These are phyloP conservation scores for Varecia variegata DNA, from an alignment of 2,797 vertebrate species.

Conservation along the genomic window DNA sequence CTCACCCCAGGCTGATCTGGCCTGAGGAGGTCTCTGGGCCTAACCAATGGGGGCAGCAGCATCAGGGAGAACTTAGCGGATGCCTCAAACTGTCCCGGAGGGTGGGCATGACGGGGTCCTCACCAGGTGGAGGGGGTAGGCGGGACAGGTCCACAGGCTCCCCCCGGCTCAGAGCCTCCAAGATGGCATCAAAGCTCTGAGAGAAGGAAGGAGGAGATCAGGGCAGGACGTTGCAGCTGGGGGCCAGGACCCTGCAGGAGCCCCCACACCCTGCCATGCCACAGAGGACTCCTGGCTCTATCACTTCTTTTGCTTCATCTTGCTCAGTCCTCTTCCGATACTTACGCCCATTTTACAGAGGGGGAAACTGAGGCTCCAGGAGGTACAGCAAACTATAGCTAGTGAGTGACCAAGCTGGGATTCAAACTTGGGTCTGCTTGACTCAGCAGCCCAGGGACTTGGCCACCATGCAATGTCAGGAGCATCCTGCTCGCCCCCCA, in stretches of 20 bases:
- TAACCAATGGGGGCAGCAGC: not conserved
- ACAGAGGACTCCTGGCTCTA: not conserved
- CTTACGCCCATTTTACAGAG: not conserved
- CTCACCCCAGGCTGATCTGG: not conserved
- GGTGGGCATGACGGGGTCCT: not conserved
- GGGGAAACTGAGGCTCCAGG: not conserved
- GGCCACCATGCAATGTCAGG: not conserved
- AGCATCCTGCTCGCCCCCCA: not conserved
- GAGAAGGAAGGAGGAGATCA: not conserved
- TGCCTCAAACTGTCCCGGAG: not conserved
- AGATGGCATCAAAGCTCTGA: conserved; percentile 83
- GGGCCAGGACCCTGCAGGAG: not conserved
- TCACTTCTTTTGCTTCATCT: not conserved
- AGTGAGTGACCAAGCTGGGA: not conserved
- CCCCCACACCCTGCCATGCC: not conserved
- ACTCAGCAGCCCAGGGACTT: not conserved
- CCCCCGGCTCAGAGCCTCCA: conserved; percentile 86
- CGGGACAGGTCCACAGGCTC: conserved; percentile 85
- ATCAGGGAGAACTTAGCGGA: not conserved
- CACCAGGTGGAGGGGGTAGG: conserved; percentile 91
- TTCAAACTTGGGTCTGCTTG: not conserved
- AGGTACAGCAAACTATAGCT: not conserved
- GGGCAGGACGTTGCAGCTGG: not conserved
- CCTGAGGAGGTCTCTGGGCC: not conserved
- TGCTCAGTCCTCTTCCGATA: not conserved